Base-by-base conservation (phyloP, 2,113 vertebrate species). In the Corythaeola cristata region DNA sequence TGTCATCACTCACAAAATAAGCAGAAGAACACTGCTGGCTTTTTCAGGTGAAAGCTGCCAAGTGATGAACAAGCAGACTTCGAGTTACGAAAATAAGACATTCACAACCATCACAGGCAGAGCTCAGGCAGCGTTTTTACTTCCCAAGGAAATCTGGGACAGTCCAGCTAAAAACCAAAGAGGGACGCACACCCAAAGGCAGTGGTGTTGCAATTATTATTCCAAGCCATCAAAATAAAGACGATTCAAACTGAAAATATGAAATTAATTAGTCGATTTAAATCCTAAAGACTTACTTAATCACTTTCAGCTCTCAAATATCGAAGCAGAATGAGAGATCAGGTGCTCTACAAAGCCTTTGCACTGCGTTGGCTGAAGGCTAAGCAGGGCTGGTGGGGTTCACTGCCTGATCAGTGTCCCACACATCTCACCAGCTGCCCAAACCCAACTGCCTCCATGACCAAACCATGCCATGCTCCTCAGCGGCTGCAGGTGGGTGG, bases 391-490 rank as follows among this genome's bases (percentile, higher is more conserved):
- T 64, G 66, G 20, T 18, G 11, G 14, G 77, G 56, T 64, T n/a
- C 66, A 3, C 20, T 6, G 21, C 37, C 33, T 3, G 1, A 33
- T 15, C 35, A 37, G 22, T 2, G 52, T 68, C 41, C 85, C 28
- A 30, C 16, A 9, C 17, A 7, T 13, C 56, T 22, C 72, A 23
- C 24, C 47, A 22, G 28, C 39, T 44, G 14, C 56, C 63, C 89
- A 71, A 49, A 80, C 19, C 33, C 45, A 47, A 10, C 14, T 14
- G 5, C 14, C 45, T 72, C 45, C 39, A 18, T 11, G 26, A 59
- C 19, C 37, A 79, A 44, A 27, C 27, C 28, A 0, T 22, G 15
- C 13, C 0, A 0, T 22, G 49, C 33, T 69, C 22, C 62, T 44
- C 68, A 17, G 33, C 0, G 0, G 58, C 66, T 28, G 27, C 3